phyloP scores from a whole-genome alignment of 2,888 invertebrate genomes.

The Parnassius mnemosyne region DNA sequence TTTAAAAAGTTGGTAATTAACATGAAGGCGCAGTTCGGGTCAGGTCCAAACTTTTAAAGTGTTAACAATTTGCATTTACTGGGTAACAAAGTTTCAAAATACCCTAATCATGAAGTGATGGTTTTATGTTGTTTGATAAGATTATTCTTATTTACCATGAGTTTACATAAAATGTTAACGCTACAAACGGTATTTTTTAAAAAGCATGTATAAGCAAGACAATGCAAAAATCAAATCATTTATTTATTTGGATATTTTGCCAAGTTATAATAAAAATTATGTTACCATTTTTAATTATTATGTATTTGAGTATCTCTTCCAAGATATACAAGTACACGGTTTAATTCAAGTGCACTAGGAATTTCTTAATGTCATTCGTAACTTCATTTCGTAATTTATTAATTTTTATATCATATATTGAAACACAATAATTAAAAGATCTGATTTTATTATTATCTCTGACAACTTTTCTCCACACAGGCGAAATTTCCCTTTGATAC shows the following conservation, averaged over 20 bases:
- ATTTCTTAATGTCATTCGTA: too few species aligned
- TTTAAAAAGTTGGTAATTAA: constrained; percentile 78
- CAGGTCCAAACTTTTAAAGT: constrained; percentile 70
- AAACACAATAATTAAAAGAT: not conserved
- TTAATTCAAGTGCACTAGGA: too few species aligned
- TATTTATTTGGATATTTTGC: too few species aligned
- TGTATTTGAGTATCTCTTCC: too few species aligned
- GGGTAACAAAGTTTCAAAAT: constrained; percentile 42
- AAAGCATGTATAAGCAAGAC: too few species aligned
- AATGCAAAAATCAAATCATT: too few species aligned
- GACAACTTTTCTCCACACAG: constrained; percentile 22
- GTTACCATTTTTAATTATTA: too few species aligned
- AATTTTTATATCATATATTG: not conserved
- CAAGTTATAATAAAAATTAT: too few species aligned
- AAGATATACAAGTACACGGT: too few species aligned
- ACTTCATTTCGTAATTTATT: too few species aligned
- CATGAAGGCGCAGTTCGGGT: constrained; percentile 60
- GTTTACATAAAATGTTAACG: constrained; percentile 21
- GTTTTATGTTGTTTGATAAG: constrained; percentile 40
- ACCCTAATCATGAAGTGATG: constrained; percentile 68
- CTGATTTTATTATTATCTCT: constrained; percentile 31
- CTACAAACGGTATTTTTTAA: not conserved
- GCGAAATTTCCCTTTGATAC: constrained; percentile 49
- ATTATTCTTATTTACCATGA: constrained; percentile 34
- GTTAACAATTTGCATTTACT: constrained; percentile 58